Conservation (phyloP, 1,140 invertebrate species). For the Himalopsyche phryganea region DNA sequence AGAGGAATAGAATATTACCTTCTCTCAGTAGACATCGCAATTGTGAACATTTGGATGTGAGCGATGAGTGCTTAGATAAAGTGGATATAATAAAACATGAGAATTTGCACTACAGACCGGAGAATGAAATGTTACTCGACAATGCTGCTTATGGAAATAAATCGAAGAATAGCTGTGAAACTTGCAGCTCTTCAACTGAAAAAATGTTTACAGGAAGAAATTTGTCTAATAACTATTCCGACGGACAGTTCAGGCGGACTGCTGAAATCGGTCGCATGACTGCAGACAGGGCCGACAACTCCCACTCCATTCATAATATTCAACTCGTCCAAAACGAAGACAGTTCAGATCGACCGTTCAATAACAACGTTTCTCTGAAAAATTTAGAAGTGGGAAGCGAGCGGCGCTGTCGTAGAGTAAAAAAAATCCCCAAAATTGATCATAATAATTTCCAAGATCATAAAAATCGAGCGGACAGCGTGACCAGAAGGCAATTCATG, state of each 20-base stretch:
- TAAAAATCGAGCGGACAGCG: conserved; percentile 13
- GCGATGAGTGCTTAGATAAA: conserved; percentile 22
- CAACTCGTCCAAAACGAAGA: conserved; percentile 18
- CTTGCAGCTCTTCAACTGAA: conserved; percentile 6
- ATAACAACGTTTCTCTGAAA: conserved; percentile 34
- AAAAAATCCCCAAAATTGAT: conserved; percentile 22
- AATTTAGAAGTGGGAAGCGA: conserved; percentile 28
- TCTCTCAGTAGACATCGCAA: conserved; percentile 25
- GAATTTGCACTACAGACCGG: conserved; percentile 14
- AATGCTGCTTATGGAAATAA: neutral
- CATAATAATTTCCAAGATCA: conserved; percentile 19
- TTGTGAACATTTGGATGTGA: conserved; percentile 20
- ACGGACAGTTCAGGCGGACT: neutral
- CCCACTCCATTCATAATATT: conserved; percentile 17
- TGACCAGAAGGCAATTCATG: conserved; percentile 16
- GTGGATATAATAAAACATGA: conserved; percentile 21
- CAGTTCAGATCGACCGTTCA: conserved; percentile 1
- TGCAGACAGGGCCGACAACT: conserved; percentile 4
- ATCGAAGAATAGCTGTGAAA: neutral
- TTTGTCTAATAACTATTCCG: neutral
- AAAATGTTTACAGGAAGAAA: conserved; percentile 1
- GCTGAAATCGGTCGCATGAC: neutral
- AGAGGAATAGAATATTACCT: conserved; percentile 36
- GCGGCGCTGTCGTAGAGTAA: conserved; percentile 22
- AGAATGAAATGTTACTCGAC: conserved; percentile 14